phyloP scores from a whole-genome alignment of 2,797 vertebrate species.

The Denticeps clupeoides region DNA sequence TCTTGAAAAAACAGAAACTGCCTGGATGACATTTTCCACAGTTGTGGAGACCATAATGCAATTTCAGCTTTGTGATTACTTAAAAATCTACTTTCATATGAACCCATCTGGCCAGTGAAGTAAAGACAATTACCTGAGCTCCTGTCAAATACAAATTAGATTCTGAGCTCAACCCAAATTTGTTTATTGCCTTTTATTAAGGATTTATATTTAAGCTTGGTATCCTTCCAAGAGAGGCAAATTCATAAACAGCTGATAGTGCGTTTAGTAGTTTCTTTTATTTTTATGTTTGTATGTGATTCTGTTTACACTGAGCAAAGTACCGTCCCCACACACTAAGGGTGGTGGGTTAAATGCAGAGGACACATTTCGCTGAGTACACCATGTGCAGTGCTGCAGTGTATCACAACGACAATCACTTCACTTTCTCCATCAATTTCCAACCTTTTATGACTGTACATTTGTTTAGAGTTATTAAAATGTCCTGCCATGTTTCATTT shows the following conservation, averaged over 20 bases:
- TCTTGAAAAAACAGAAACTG: too few relatives aligned
- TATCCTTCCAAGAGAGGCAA: conserved; percentile 10
- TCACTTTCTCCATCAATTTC: too few relatives aligned
- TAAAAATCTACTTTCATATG: background rate
- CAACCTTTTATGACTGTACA: conserved; percentile 18
- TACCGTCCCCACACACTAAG: too few relatives aligned
- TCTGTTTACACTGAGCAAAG: too few relatives aligned
- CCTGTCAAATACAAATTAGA: background rate
- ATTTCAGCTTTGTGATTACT: too few relatives aligned
- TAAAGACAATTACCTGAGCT: conserved; percentile 12
- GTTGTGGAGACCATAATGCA: too few relatives aligned
- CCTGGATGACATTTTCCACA: too few relatives aligned
- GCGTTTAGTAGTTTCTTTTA: conserved; percentile 26
- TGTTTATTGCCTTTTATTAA: conserved; percentile 3
- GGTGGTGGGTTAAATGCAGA: too few relatives aligned
- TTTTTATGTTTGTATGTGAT: too few relatives aligned
- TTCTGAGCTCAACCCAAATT: conserved; percentile 12
- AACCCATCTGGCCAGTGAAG: conserved; percentile 10
- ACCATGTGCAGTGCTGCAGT: too few relatives aligned
- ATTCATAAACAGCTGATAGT: conserved; percentile 27
- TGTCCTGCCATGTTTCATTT: conserved; percentile 21
- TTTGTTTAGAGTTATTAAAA: conserved; percentile 29
- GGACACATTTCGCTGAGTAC: too few relatives aligned
- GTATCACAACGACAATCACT: too few relatives aligned
- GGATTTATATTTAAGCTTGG: conserved; percentile 17